Conservation (phyloP, 2,113 vertebrate genomes). For the Stigmatopora argus region DNA sequence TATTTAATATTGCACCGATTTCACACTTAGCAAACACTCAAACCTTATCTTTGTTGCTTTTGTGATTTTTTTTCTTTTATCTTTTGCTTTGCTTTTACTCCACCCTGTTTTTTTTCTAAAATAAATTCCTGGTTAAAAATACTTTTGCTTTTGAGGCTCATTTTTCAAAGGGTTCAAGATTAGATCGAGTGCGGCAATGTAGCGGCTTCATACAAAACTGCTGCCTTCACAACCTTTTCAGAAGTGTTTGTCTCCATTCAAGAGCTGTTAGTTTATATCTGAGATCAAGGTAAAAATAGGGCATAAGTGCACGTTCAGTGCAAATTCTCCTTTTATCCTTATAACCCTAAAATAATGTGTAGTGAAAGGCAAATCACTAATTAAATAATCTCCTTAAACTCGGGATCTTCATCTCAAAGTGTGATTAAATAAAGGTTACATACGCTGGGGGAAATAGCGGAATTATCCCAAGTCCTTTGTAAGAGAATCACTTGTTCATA, state of each 20-base stretch:
- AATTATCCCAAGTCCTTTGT: slow-evolving; percentile 32
- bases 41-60: background rate
- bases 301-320: slow-evolving; percentile 13
- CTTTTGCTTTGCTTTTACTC: background rate
- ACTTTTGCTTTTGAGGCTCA: background rate
- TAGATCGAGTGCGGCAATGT: slow-evolving; percentile 1
- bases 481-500: slow-evolving; percentile 29
- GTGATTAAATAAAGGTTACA: slow-evolving; percentile 11
- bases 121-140: slow-evolving; percentile 2
- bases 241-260: slow-evolving; percentile 5
- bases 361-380: slow-evolving; percentile 8
- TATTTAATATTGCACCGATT: background rate
- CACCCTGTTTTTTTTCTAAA: background rate
- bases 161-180: slow-evolving; percentile 16
- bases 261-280: slow-evolving; percentile 16
- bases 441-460: slow-evolving; percentile 37
- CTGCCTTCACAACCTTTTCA: slow-evolving; percentile 8
- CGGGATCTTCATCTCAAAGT: slow-evolving; percentile 6
- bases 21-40: background rate
- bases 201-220: slow-evolving; percentile 11
- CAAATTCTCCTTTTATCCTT: slow-evolving; percentile 23
- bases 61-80: background rate
- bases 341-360: slow-evolving; percentile 17
- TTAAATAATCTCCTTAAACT: slow-evolving; percentile 13
- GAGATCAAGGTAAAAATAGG: slow-evolving; percentile 26